Base-by-base conservation (phyloP, 2,113 vertebrate genomes). In the Calypte anna region DNA sequence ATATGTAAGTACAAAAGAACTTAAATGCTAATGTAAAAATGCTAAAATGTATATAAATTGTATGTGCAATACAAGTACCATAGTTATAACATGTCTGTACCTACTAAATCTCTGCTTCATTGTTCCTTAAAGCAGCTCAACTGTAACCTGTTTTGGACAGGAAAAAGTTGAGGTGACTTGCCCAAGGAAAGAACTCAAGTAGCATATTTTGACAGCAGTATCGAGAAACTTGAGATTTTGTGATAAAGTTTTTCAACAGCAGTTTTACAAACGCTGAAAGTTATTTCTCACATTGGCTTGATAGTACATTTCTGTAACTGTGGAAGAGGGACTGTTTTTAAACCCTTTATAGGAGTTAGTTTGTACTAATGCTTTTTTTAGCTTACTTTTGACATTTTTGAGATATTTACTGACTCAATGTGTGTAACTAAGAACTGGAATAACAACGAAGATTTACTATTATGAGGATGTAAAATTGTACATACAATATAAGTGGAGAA, bases 211-310 rank as follows among this genome's bases (percentile, higher is more conserved):
- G 43, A 48, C 40, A 94, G 43, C 25, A 92, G 3, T 57, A 69
- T 61, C 46, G 43, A n/a, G 25, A 82, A 89, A 79, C 30, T 53
- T 10, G 12, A 18, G 11, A 30, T 55, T 6, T 82, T 61, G 12
- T 59, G 55, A n/a, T 81, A 70, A 82, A n/a, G 14, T 1, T 23
- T 50, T 57, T 72, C 48, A 53, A 2, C 2, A 0, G 1, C 36
- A 54, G 22, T 54, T 92, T 84, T 66, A 66, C 14, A 61, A 43
- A 40, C 14, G 15, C 43, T 75, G 81, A 48, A 72, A 86, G 21
- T 24, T 14, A n/a, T 68, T 88, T 85, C 17, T 36, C 43, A 4
- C 1, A 1, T 57, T 67, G 58, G 25, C 59, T 59, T 24, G 13
- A 9, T 30, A 24, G 33, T 58, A 27, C 9, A 0, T 25, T 6